These are phyloP conservation scores for Chelidonichthys spinosus DNA, from an alignment of 2,797 vertebrate genomes.

Conservation along the genomic window DNA sequence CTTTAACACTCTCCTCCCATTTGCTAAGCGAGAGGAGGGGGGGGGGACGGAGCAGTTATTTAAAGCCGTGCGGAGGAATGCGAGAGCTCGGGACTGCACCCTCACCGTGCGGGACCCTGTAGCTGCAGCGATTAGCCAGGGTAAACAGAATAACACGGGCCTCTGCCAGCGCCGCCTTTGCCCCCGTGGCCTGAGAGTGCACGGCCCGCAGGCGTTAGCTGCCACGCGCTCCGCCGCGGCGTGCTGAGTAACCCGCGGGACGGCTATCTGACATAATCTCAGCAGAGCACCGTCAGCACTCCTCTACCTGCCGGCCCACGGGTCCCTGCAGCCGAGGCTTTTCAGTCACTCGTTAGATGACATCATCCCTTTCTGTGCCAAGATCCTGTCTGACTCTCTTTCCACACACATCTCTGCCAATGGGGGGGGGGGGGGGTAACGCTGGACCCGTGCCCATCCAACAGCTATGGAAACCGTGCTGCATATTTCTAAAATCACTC, in stretches of 20 bases:
- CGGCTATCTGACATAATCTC: slow-evolving; percentile 74
- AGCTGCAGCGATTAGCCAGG: slow-evolving; percentile 76
- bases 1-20: slow-evolving; percentile 81
- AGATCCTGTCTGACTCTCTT: slow-evolving; percentile 64
- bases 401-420: slow-evolving; percentile 56
- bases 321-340: slow-evolving; percentile 34
- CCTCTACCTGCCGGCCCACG: slow-evolving; percentile 55
- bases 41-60: slow-evolving; percentile 78
- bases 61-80: slow-evolving; percentile 81
- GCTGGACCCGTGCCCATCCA: slow-evolving; percentile 64
- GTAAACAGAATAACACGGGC: slow-evolving; percentile 75
- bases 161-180: slow-evolving; percentile 54
- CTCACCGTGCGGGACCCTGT: slow-evolving; percentile 60
- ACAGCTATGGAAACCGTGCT: slow-evolving; percentile 48
- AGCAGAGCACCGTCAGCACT: slow-evolving; percentile 68
- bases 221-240: slow-evolving; percentile 27
- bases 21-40: slow-evolving; percentile 65
- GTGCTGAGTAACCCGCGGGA: slow-evolving; percentile 41
- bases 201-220: slow-evolving; percentile 45
- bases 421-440: slow-evolving; percentile 49
- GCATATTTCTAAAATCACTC: slow-evolving; percentile 61
- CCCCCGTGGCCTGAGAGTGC: slow-evolving; percentile 29
- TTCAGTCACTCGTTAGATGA: slow-evolving; percentile 76
- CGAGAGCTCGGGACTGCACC: slow-evolving; percentile 62
- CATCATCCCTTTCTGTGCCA: slow-evolving; percentile 67